phyloP scores from a whole-genome alignment of 2,113 vertebrate species.

The Pedionomus torquatus region DNA sequence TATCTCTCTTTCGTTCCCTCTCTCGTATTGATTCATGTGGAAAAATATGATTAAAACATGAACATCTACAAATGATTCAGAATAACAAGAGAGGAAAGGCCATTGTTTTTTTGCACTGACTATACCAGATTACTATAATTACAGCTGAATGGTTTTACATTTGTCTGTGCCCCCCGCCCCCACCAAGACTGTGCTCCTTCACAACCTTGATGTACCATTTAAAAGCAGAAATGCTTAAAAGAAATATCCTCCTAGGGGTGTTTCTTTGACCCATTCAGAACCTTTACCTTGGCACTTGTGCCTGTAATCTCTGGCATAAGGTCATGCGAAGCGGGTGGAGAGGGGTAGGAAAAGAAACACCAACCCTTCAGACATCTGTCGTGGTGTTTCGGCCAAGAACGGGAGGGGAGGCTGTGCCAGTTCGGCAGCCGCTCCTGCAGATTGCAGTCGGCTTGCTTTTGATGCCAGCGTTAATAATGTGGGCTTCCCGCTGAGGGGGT shows the following conservation, averaged over 20 bases:
- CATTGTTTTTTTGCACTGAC: conserved; percentile 50
- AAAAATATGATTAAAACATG: conserved; percentile 70
- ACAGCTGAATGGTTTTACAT: conserved; percentile 12
- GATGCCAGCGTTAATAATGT: conserved; percentile 72
- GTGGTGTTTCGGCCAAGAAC: conserved; percentile 61
- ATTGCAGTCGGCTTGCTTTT: conserved; percentile 46
- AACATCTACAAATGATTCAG: conserved; percentile 33
- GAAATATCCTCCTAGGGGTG: conserved; percentile 11
- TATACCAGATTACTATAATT: conserved; percentile 62
- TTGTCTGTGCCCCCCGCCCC: neutral
- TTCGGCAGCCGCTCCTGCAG: conserved; percentile 40
- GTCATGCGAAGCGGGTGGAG: conserved; percentile 7
- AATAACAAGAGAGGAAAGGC: conserved; percentile 55
- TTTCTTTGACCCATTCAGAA: conserved; percentile 65
- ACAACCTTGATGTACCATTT: neutral
- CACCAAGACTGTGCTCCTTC: neutral
- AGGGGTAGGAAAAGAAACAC: conserved; percentile 17
- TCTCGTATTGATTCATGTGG: conserved; percentile 44
- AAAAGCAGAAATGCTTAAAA: conserved; percentile 3
- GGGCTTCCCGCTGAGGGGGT: conserved; percentile 60
- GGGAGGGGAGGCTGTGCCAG: conserved; percentile 58
- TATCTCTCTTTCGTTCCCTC: conserved; percentile 60
- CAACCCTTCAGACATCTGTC: conserved; percentile 75
- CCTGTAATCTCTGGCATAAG: conserved; percentile 66
- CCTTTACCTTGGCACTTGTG: conserved; percentile 65